Evolutionary conservation across 2,888 invertebrate genomes (phyloP), one percentile per base, ranked within the genome.

Genomic region (Ornithoptera priamus): DNA sequence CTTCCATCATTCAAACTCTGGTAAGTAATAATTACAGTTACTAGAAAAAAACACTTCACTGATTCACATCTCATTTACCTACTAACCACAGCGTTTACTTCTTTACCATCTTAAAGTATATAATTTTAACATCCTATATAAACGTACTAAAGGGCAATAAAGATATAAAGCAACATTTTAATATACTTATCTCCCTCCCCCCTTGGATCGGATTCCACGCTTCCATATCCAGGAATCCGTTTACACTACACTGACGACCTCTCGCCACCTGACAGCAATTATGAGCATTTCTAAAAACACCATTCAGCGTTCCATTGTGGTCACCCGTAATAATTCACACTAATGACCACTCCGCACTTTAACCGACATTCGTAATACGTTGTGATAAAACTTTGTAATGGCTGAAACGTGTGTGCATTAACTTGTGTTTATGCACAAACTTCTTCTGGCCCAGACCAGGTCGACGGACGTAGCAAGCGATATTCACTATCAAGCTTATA

Each of bases 251-350:
- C 65, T 57, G 59, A 65, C 59, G 58, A 62, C 61, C 39, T 24
- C 24, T 20, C 20, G 10, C 58, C 69, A 69, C 61, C 66, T 70
- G 66, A 62, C 61, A 57, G 65, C 65, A 69, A 62, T 70, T 70
- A 70, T 62, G 65, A 57, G 30, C 69, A 62, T 70, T 66, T 69
- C 65, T 69, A 69, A 70, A 62, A 66, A 59, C 58, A 59, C 58
- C 58, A 66, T 62, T 46, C 36, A 65, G 20, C 69, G 30, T 36
- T n/a, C 36, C 58, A 58, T 70, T 70, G 62, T 66, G 69, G 66
- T 66, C 58, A 58, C 58, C 62, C 18, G 69, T 66, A 62, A 66
- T 70, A 70, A 66, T 62, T 70, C 66, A 66, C 62, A 58, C 50
- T 70, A 70, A 70, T 69, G 69, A 65, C 50, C 65, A 10, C 66